Conservation (phyloP, 64 coral and sea anemone species). For the Montipora efflorescens region DNA sequence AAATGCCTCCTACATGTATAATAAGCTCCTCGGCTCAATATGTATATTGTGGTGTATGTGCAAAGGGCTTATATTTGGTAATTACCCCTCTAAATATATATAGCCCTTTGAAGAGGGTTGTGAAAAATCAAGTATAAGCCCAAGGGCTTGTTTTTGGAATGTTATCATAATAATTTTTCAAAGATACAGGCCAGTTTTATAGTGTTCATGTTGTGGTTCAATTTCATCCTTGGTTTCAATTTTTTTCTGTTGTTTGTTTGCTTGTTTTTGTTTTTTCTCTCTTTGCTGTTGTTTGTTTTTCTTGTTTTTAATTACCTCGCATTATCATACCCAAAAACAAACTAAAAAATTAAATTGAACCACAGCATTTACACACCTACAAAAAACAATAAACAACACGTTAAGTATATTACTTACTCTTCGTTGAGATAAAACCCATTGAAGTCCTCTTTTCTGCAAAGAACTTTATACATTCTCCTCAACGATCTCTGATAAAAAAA, state of each 20-base stretch:
- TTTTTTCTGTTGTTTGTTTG: too few species aligned
- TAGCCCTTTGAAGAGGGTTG: not conserved
- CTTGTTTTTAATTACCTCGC: too few species aligned
- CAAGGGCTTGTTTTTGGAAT: slow-evolving; percentile 1
- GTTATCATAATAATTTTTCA: not conserved
- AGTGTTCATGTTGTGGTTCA: not conserved
- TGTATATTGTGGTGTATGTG: not conserved
- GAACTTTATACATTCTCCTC: slow-evolving; percentile 18
- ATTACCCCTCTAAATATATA: slow-evolving; percentile 2
- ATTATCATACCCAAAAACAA: too few species aligned
- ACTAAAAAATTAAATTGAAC: too few species aligned
- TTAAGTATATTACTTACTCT: slow-evolving; percentile 7
- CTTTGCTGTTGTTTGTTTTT: too few species aligned
- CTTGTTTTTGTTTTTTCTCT: too few species aligned
- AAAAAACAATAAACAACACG: too few species aligned
- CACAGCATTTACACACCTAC: too few species aligned
- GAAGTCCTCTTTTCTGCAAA: slow-evolving; percentile 6
- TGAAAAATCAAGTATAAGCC: not conserved
- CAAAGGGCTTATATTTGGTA: not conserved
- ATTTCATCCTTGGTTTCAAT: too few species aligned
- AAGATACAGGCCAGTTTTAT: slow-evolving; percentile 5
- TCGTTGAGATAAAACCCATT: not conserved
- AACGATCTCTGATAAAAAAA: slow-evolving; percentile 18
- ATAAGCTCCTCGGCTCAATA: not conserved
- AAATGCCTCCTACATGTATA: not conserved